phyloP scores from a whole-genome alignment of 2,888 invertebrate genomes.

The Ganaspis brasiliensis region DNA sequence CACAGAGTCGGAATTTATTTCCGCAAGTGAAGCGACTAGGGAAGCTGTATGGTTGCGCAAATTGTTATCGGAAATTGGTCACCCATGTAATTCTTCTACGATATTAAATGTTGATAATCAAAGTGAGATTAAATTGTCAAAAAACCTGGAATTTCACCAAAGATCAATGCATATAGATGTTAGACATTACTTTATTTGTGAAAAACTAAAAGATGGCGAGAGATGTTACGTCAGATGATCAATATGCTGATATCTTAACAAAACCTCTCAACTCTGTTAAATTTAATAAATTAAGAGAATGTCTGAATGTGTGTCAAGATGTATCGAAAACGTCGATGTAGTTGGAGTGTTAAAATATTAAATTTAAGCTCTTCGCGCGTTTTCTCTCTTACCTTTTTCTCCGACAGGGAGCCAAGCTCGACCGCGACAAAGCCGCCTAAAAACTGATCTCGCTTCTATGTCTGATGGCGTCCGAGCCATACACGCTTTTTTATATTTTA shows the following conservation, averaged over 20 bases:
- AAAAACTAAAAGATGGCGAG: not conserved
- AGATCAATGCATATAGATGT: not conserved
- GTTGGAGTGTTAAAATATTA: no score
- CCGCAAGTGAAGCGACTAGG: conserved; percentile 60
- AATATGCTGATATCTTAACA: not conserved
- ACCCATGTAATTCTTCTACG: not conserved
- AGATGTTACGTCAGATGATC: not conserved
- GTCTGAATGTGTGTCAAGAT: no score
- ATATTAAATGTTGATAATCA: not conserved
- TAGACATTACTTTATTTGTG: not conserved
- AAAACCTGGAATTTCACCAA: not conserved
- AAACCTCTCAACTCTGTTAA: not conserved
- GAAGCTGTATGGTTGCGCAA: conserved; percentile 60
- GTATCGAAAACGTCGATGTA: not conserved
- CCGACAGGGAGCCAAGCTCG: no score
- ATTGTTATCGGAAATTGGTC: not conserved
- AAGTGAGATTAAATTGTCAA: not conserved
- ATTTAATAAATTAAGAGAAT: not conserved
- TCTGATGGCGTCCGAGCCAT: no score
- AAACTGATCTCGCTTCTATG: no score
- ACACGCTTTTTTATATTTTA: no score
- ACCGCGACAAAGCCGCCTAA: no score
- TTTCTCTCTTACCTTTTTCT: no score
- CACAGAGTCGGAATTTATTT: conserved; percentile 66
- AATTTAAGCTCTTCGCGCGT: not conserved